Conservation (phyloP, 1,140 invertebrate genomes). For the Ceratina japonica region DNA sequence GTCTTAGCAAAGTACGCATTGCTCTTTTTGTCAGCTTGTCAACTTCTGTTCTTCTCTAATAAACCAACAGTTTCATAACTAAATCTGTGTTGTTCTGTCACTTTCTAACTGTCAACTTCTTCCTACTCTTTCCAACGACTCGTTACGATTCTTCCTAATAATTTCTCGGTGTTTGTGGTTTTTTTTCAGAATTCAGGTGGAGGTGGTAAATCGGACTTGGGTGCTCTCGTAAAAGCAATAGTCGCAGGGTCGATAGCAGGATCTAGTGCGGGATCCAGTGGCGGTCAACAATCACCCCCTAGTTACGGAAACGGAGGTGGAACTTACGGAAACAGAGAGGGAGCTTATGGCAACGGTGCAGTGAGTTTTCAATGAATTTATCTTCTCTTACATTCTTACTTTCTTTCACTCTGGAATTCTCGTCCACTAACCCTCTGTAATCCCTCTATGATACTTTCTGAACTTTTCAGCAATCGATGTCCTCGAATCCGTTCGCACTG, state of each 20-base stretch:
- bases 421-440: no score
- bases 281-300: slow-evolving; percentile 30
- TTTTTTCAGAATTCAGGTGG: slow-evolving; percentile 45
- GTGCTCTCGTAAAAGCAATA: slow-evolving; percentile 68
- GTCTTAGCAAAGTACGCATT: slow-evolving; percentile 71
- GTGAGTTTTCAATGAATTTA: slow-evolving; percentile 41
- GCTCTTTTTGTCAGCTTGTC: slow-evolving; percentile 17
- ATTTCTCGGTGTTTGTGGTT: background rate
- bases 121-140: no score
- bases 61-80: slow-evolving; percentile 17
- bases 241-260: slow-evolving; percentile 72
- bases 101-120: background rate
- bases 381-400: background rate
- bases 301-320: slow-evolving; percentile 23
- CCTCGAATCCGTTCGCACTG: slow-evolving; percentile 62
- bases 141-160: background rate
- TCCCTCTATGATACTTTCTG: slow-evolving; percentile 10
- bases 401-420: background rate
- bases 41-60: background rate
- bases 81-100: slow-evolving; percentile 11
- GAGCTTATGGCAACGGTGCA: slow-evolving; percentile 14
- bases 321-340: background rate
- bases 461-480: slow-evolving; percentile 54
- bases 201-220: slow-evolving; percentile 66
- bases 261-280: slow-evolving; percentile 72